Base-by-base conservation (phyloP, 2,797 vertebrate species). In the Gymnodraco acuticeps region DNA sequence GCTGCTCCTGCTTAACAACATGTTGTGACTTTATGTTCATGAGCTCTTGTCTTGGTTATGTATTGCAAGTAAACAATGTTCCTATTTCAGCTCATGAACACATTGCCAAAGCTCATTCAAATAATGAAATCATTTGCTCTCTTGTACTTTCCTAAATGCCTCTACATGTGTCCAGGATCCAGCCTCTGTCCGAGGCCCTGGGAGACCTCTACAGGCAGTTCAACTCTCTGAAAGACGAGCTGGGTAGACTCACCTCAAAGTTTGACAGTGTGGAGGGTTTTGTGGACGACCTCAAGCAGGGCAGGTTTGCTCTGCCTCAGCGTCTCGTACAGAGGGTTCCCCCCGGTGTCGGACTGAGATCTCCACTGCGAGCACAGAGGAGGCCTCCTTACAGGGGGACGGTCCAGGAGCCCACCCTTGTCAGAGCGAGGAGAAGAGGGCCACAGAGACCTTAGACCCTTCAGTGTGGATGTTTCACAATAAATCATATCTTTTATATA, bases 171-270 rank as follows among this genome's bases (percentile, higher is more conserved):
- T 70, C n/a, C 82, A 96, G 96, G 91, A 97, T 97, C 67, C 93
- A 90, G 31, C 85, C 96, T 9, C 94, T 98, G 23, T 97, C 96
- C 1, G 93, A 95, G 0, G 96, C 96, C 0, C 89, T 96, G 53
- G 92, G 94, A 16, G 96, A 95, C 17, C 95, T 98, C 45, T 96
- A 97, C 84, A 92, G 64, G 74, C 95, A 96, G 78, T 97, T 97
- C 61, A 95, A 95, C 70, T 47, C 71, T 5, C 90, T 98, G 5
- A 98, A 97, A 70, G 95, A 95, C 3, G 95, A 95, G 81, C 93
- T 98, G 74, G 94, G 82, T 2, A 89, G 72, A 38, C 95, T 97
- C 60, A 93, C 89, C 16, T 76, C 73, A 2, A 96, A 95, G 69
- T 95, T 97, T 45, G 95, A 96, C 31, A 84, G 87, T 3, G 78